A percentile compares a stretch with the other conserved stretches of the same genome.
Evolutionary conservation across 2,113 vertebrate genomes (phyloP).

Genomic region (Malurus alboscapulatus): DNA sequence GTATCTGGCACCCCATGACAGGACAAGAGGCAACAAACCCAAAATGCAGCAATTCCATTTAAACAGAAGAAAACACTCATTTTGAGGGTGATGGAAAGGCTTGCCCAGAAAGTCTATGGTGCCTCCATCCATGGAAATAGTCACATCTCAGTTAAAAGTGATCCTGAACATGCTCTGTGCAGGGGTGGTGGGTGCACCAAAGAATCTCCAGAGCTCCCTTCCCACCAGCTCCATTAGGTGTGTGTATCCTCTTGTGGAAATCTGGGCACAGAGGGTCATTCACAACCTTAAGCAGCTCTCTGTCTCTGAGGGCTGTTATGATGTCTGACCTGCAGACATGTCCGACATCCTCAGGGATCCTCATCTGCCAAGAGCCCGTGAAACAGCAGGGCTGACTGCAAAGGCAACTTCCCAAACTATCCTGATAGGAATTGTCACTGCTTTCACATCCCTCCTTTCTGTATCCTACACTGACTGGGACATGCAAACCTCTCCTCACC

Average conservation of each 20-base stretch:
- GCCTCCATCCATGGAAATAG: not conserved
- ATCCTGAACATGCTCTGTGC: accelerated
- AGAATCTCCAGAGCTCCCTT: not conserved
- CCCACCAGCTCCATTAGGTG: not conserved
- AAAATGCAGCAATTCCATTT: not conserved
- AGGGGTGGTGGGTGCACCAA: not conserved
- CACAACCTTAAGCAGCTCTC: not conserved
- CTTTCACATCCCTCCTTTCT: not conserved
- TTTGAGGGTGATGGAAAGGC: not conserved
- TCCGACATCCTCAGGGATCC: not conserved
- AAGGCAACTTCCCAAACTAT: not conserved
- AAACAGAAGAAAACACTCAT: not conserved
- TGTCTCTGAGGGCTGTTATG: not conserved
- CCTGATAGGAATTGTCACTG: not conserved
- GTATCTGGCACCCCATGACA: not conserved
- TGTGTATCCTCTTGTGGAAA: not conserved
- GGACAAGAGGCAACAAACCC: not conserved
- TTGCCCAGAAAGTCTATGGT: not conserved
- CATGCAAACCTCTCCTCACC: accelerated
- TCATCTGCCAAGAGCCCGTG: not conserved
- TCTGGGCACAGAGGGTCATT: not conserved
- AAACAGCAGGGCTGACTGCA: not conserved
- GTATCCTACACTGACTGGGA: not conserved
- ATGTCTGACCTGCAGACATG: not conserved
- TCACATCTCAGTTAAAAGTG: not conserved